Conservation (phyloP, 2,888 invertebrate species). For the Hoplodrina blanda region DNA sequence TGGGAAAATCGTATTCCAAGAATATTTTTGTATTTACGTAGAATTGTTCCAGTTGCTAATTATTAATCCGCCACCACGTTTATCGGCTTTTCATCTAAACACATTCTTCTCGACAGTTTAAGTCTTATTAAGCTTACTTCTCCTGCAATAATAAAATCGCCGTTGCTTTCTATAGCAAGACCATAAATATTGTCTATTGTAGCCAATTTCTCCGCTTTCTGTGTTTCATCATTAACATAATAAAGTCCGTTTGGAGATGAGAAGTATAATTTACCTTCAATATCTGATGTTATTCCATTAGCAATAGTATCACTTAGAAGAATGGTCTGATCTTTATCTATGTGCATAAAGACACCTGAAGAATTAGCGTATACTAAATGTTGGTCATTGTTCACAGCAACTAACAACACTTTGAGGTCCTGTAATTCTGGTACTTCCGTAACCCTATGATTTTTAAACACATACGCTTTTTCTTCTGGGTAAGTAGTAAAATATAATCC, state of each 20-base stretch:
- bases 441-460: slow-evolving; percentile 61
- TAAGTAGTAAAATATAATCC: slow-evolving; percentile 79
- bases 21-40: too few relatives aligned
- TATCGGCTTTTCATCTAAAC: too few relatives aligned
- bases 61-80: too few relatives aligned
- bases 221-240: slow-evolving; percentile 47
- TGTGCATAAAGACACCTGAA: slow-evolving; percentile 68
- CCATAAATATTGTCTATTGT: slow-evolving; percentile 57
- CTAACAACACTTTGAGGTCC: slow-evolving; percentile 61
- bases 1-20: neutral
- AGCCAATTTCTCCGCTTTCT: slow-evolving; percentile 47
- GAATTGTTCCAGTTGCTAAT: too few relatives aligned
- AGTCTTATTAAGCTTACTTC: slow-evolving; percentile 67
- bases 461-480: slow-evolving; percentile 68
- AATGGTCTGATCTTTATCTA: slow-evolving; percentile 20
- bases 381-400: slow-evolving; percentile 67
- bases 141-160: slow-evolving; percentile 67
- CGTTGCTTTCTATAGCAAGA: slow-evolving; percentile 66
- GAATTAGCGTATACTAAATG: slow-evolving; percentile 69
- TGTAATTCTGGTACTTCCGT: slow-evolving; percentile 61
- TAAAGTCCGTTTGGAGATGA: slow-evolving; percentile 67
- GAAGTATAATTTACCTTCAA: slow-evolving; percentile 67
- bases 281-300: slow-evolving; percentile 68
- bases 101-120: slow-evolving; percentile 44
- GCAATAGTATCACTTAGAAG: slow-evolving; percentile 54